These are phyloP conservation scores for Callosobruchus maculatus DNA, from an alignment of 2,888 invertebrate species.

Conservation along the genomic window DNA sequence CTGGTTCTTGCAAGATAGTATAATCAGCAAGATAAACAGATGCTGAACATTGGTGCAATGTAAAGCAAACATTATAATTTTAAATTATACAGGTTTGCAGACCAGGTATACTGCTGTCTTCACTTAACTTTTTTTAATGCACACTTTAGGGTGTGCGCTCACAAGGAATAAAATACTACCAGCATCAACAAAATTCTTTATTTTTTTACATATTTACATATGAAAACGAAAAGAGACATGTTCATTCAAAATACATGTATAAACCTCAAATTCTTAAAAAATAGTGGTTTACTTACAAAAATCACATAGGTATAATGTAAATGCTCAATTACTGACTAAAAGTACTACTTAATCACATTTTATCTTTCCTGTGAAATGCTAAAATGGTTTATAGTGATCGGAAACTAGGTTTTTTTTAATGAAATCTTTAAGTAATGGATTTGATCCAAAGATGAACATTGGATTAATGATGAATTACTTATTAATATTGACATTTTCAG, in stretches of 20 bases:
- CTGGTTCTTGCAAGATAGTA: no score
- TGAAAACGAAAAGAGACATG: conserved; percentile 15
- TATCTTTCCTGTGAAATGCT: conserved; percentile 7
- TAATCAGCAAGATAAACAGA: no score
- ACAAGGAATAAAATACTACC: neutral
- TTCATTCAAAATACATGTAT: conserved; percentile 15
- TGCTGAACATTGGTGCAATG: no score
- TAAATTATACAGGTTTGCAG: no score
- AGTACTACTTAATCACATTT: conserved; percentile 2
- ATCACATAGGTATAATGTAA: conserved; percentile 9
- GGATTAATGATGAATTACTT: no score
- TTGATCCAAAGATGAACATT: no score
- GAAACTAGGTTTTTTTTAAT: neutral
- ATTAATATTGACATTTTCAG: no score
- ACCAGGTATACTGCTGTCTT: no score
- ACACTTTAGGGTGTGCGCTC: no score
- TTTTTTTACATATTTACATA: conserved; percentile 27
- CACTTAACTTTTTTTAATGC: no score
- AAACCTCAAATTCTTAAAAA: conserved; percentile 12
- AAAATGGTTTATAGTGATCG: neutral
- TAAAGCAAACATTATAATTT: no score
- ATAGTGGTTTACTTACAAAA: conserved; percentile 15
- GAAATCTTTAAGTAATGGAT: neutral
- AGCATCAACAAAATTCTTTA: conserved; percentile 20
- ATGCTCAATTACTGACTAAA: neutral